Evolutionary conservation across 1,140 invertebrate species (phyloP).

Genomic region (Saxidomus purpurata): DNA sequence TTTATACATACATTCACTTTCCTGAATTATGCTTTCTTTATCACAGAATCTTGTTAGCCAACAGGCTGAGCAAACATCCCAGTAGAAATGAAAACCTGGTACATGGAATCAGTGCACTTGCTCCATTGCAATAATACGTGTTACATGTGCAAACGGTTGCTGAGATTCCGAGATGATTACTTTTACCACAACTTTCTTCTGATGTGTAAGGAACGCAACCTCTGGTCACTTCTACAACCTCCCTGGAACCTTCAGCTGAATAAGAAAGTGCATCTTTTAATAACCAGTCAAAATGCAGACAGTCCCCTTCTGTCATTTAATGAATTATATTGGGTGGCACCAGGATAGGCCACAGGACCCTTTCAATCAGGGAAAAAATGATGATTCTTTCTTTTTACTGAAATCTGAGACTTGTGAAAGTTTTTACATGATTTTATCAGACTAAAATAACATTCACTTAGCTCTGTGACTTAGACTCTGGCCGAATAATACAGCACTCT

Average conservation of each 20-base stretch:
- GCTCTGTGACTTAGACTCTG: too few species aligned
- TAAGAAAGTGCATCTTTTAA: not conserved
- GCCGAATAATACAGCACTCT: too few species aligned
- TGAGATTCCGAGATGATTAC: conserved; percentile 22
- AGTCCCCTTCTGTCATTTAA: too few species aligned
- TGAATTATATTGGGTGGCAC: too few species aligned
- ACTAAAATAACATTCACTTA: too few species aligned
- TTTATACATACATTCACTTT: not conserved
- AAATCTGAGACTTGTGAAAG: too few species aligned
- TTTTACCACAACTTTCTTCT: not conserved
- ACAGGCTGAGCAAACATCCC: not conserved
- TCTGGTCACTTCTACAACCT: conserved; percentile 39
- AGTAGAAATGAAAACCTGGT: not conserved
- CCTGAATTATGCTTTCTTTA: not conserved
- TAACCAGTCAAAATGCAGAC: not conserved
- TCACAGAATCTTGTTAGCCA: not conserved
- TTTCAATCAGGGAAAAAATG: too few species aligned
- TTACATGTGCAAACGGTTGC: conserved; percentile 36
- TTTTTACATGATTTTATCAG: too few species aligned
- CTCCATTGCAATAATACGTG: not conserved
- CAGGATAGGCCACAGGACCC: too few species aligned
- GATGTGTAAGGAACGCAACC: conserved; percentile 33
- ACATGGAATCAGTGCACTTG: not conserved
- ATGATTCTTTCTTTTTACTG: too few species aligned
- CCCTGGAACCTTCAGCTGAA: conserved; percentile 33